Percentiles rank a stretch among this genome's conserved stretches.
phyloP scores from a whole-genome alignment of 2,888 invertebrate species.

The Phoronis australis region DNA sequence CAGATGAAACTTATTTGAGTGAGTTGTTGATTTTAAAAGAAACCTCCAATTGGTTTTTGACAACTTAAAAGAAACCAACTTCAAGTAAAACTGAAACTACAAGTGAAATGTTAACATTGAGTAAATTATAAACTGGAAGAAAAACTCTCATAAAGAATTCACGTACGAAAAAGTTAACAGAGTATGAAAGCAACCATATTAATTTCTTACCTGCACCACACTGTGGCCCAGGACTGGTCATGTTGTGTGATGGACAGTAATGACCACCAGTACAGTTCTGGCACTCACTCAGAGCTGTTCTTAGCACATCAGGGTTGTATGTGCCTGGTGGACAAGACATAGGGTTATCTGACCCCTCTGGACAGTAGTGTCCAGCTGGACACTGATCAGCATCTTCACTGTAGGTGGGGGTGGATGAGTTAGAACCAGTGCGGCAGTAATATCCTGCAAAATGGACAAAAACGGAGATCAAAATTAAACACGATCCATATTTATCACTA shows the following conservation, averaged over 20 bases:
- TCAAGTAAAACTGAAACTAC: neutral
- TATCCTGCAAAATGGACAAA: conserved; percentile 30
- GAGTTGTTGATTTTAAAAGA: too few species aligned
- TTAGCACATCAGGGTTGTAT: conserved; percentile 25
- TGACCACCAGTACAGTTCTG: conserved; percentile 36
- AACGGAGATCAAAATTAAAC: too few species aligned
- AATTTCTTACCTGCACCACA: conserved; percentile 27
- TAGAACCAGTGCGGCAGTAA: conserved; percentile 32
- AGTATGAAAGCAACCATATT: neutral
- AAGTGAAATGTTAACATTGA: too few species aligned
- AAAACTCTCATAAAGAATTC: too few species aligned
- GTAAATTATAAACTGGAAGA: too few species aligned
- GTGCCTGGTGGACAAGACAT: conserved; percentile 34
- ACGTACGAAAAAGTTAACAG: too few species aligned
- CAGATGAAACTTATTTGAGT: too few species aligned
- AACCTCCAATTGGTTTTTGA: too few species aligned
- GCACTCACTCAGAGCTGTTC: conserved; percentile 25
- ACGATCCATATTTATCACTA: too few species aligned
- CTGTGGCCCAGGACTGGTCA: conserved; percentile 24
- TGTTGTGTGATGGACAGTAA: conserved; percentile 33
- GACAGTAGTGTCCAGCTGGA: conserved; percentile 42
- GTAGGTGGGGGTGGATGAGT: conserved; percentile 31
- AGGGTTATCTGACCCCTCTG: conserved; percentile 28
- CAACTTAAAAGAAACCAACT: neutral
- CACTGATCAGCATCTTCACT: conserved; percentile 34